Evolutionary conservation across 2,888 invertebrate species (phyloP).

Genomic region (Microctonus aethiopoides): DNA sequence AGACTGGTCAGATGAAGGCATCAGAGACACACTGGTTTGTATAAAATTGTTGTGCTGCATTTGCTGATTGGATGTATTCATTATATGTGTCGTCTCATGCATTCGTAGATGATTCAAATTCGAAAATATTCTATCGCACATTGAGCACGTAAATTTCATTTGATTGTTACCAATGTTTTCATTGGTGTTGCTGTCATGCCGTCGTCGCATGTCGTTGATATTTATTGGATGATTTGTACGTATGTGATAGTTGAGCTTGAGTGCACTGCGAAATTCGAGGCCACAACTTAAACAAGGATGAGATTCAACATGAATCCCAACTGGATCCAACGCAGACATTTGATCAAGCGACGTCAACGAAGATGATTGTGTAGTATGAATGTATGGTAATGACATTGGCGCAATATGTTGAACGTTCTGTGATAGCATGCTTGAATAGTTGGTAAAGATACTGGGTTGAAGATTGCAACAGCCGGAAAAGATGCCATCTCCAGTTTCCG

Average conservation of each 20-base stretch:
- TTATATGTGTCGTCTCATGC: constrained; percentile 58
- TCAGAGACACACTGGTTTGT: constrained; percentile 18
- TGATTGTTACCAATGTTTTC: constrained; percentile 35
- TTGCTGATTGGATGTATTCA: constrained; percentile 31
- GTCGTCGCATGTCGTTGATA: constrained; percentile 38
- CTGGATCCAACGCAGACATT: constrained; percentile 48
- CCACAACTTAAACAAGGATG: constrained; percentile 61
- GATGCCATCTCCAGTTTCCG: constrained; percentile 56
- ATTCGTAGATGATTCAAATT: constrained; percentile 58
- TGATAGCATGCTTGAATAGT: constrained; percentile 54
- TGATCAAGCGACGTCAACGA: constrained; percentile 42
- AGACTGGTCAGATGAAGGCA: constrained; percentile 7
- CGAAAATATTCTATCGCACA: constrained; percentile 59
- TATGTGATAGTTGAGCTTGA: constrained; percentile 63
- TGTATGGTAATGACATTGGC: constrained; percentile 45
- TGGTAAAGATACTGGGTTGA: constrained; percentile 54
- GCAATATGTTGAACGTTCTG: constrained; percentile 52
- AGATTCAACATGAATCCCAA: constrained; percentile 55
- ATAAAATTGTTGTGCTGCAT: constrained; percentile 27
- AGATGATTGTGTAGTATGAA: constrained; percentile 43
- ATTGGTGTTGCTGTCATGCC: constrained; percentile 42
- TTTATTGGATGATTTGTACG: constrained; percentile 55
- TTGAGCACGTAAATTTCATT: constrained; percentile 56
- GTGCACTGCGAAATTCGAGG: constrained; percentile 58
- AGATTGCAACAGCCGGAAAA: constrained; percentile 51